Percentiles rank a stretch among this genome's conserved stretches.
Conservation (phyloP, 2,797 vertebrate species). For the Apogon hyalosoma region DNA sequence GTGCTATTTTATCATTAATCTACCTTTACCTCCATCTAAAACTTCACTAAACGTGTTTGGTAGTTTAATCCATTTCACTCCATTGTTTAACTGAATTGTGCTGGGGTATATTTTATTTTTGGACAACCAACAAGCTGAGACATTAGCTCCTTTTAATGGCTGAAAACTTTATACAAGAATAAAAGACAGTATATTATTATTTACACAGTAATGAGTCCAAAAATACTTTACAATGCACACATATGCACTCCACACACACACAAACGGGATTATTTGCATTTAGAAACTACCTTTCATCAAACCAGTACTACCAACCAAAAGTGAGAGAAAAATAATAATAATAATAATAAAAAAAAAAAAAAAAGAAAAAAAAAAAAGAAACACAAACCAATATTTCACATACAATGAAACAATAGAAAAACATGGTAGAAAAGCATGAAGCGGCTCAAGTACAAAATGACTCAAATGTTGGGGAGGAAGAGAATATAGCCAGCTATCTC, state of each 20-base stretch:
- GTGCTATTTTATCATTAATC: no score
- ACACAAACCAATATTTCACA: slow-evolving; percentile 36
- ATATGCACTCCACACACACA: slow-evolving; percentile 25
- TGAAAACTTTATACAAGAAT: slow-evolving; percentile 77
- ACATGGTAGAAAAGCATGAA: slow-evolving; percentile 67
- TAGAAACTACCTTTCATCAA: slow-evolving; percentile 39
- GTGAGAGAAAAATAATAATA: slow-evolving; percentile 18
- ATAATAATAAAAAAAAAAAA: slow-evolving; percentile 17
- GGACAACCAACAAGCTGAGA: not conserved
- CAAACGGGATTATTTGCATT: slow-evolving; percentile 45
- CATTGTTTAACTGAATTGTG: no score
- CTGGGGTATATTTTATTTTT: no score
- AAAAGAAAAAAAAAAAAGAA: slow-evolving; percentile 32
- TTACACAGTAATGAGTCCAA: slow-evolving; percentile 79
- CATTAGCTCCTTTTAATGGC: slow-evolving; percentile 48
- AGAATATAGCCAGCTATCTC: slow-evolving; percentile 88
- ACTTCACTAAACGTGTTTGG: no score
- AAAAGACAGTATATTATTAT: slow-evolving; percentile 77
- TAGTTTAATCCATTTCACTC: no score
- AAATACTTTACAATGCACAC: slow-evolving; percentile 64
- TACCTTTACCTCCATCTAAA: no score
- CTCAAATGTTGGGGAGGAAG: slow-evolving; percentile 57
- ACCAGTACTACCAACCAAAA: slow-evolving; percentile 43
- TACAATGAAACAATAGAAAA: slow-evolving; percentile 64
- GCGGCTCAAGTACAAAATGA: slow-evolving; percentile 70